Base-by-base conservation (phyloP, 2,888 invertebrate genomes). In the Tenthredo mesomela region DNA sequence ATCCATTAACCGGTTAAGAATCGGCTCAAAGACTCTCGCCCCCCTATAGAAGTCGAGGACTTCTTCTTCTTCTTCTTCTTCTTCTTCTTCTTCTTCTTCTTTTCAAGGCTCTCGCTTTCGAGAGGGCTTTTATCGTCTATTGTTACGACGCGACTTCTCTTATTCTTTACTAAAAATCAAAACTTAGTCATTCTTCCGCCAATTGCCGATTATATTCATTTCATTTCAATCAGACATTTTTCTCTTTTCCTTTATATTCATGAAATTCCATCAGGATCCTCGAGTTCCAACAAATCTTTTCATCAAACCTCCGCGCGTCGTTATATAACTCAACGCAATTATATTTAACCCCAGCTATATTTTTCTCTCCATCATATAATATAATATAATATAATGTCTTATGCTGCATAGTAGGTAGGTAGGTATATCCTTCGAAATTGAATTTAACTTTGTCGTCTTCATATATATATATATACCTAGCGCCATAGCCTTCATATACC, bases 1-100 rank as follows among this genome's bases (percentile, higher is more conserved):
- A 77, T 77, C 77, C 50, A 77, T 77, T 77, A 50, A 77, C 77
- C 77, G 50, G 37, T 54, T 77, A 77, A 50, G 77, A 77, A 77
- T 77, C 77, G 77, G 50, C 77, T 50, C 77, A 50, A 50, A 33
- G 77, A n/a, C 18, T 54, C 33, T 21, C 47, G 75, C 21, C 25
- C 25, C 37, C 61, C 61, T 61, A 12, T 29, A 33, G 75, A 75
- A 15, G 43, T 29, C 33, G 33, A 77, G 77, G 21, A 33, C 77
- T 77, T 18, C 54, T 54, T 33, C 67, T 61, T 61, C 25, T 25
- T 61, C 61, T 61, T 61, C 61, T 61, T 61, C 61, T 61, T 61
- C 25, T 61, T 3, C 50, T 75, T 47, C 50, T 29, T 29, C 7
- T 58, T 18, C 75, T 77, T 29, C 15, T 50, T 29, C 65, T 77